Evolutionary conservation across 2,888 invertebrate genomes (phyloP).

Genomic region (Pyrrhosoma nymphula): DNA sequence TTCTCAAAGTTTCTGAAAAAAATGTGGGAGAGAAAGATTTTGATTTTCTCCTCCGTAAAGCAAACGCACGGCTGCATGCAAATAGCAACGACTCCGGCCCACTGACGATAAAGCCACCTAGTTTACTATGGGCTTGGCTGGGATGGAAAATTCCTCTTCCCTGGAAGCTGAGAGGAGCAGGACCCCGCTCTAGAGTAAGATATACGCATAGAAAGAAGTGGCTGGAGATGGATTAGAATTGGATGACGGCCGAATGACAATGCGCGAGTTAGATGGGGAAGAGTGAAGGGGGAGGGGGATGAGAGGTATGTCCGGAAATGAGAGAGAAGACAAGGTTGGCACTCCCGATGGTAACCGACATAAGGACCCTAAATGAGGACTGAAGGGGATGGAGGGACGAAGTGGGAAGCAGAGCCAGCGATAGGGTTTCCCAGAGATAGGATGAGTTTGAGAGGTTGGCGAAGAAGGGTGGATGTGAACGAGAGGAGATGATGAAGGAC

Average conservation of each 20-base stretch:
- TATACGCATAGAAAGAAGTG: background rate
- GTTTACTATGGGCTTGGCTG: background rate
- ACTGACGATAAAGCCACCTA: background rate
- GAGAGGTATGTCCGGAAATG: background rate
- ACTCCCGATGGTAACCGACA: background rate
- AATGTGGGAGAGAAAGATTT: background rate
- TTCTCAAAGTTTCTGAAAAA: background rate
- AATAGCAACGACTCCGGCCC: background rate
- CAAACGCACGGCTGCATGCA: background rate
- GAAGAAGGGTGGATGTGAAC: background rate
- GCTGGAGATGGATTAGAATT: background rate
- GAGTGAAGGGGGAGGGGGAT: background rate
- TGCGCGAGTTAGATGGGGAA: background rate
- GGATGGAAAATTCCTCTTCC: background rate
- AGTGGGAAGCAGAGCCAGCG: background rate
- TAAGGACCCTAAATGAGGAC: background rate
- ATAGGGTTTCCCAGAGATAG: background rate
- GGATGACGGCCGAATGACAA: background rate
- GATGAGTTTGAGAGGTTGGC: conserved; percentile 2
- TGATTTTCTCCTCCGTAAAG: background rate
- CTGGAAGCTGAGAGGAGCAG: background rate
- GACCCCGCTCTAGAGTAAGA: background rate
- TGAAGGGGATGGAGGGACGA: background rate
- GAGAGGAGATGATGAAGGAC: background rate
- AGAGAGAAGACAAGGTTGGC: background rate